These are phyloP conservation scores for Poecilia picta DNA, from an alignment of 2,797 vertebrate species.

Conservation along the genomic window DNA sequence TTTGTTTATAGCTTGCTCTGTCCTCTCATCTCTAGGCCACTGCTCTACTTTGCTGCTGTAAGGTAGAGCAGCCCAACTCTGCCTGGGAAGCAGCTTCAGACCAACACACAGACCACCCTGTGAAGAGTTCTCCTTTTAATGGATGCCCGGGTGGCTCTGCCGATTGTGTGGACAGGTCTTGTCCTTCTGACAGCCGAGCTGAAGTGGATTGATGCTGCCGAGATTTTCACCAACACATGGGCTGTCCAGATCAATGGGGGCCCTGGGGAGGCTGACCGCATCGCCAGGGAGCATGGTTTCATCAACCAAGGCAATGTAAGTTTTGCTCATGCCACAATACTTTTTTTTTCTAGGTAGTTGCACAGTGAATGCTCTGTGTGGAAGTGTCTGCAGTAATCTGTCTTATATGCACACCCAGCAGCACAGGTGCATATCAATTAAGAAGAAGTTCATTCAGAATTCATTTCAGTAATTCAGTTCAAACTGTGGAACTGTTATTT, in stretches of 20 bases:
- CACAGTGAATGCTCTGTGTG: neutral
- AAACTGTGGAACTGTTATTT: neutral
- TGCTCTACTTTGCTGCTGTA: slow-evolving; percentile 67
- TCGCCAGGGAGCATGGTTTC: slow-evolving; percentile 91
- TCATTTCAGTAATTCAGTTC: neutral
- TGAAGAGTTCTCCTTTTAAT: slow-evolving; percentile 82
- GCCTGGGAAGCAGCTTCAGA: slow-evolving; percentile 60
- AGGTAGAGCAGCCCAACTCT: slow-evolving; percentile 59
- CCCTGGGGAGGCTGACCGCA: slow-evolving; percentile 82
- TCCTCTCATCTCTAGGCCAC: slow-evolving; percentile 76
- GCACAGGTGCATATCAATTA: neutral
- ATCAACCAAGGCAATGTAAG: slow-evolving; percentile 91
- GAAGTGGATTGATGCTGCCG: slow-evolving; percentile 67
- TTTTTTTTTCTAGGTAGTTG: neutral
- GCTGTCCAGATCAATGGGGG: slow-evolving; percentile 89
- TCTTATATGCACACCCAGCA: neutral
- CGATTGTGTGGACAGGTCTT: slow-evolving; percentile 85
- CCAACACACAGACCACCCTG: slow-evolving; percentile 57
- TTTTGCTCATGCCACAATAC: slow-evolving; percentile 17
- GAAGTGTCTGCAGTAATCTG: neutral
- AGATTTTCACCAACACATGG: slow-evolving; percentile 95
- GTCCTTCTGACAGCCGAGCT: slow-evolving; percentile 77
- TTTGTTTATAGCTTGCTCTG: slow-evolving; percentile 61
- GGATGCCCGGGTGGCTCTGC: slow-evolving; percentile 89
- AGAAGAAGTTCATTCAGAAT: neutral